Evolutionary conservation across 2,797 vertebrate genomes (phyloP), one percentile per base, ranked within the genome.

Genomic region (Brachyalestes nurse): DNA sequence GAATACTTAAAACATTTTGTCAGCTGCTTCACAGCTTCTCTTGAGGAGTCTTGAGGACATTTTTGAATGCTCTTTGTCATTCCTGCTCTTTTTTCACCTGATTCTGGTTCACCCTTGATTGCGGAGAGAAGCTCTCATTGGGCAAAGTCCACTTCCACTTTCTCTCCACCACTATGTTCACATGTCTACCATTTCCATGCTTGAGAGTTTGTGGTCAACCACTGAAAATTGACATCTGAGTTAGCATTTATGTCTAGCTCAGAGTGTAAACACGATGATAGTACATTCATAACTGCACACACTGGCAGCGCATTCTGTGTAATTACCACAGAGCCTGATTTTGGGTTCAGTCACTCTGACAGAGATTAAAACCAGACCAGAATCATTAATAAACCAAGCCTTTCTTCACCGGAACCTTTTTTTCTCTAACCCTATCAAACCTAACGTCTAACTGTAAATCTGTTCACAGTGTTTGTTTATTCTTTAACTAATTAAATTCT

Each of bases 251-350:
- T 23, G 57, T 72, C 51, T 38, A 23, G 17, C 3, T 3, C 38
- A 19, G n/a, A 64, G 38, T 16, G n/a, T 40, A 71, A 78, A 40
- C 28, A 72, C 40, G 72, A 72, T 64, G 21, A 23, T 47, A 62
- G 1, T 19, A 19, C n/a, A 19, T 53, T 53, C 14, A 62, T 62
- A 5, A 34, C 6, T 62, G 8, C 19, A 53, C 58, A 64, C n/a
- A 62, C 69, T 72, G 77, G 58, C 57, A 62, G 8, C 57, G 49
- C n/a, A 4, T 71, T 51, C 14, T 21, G 23, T 0, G 13, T 25
- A 13, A 60, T 25, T 60, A 25, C 12, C 7, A 8, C 58, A 13
- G 9, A 13, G 2, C 58, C 12, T 21, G 13, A 19, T 57, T 57
- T n/a, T 57, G n/a, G n/a, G n/a, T 58, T 62, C 23, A 5, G 6